Percentiles rank a stretch among this genome's conserved stretches.
phyloP scores from a whole-genome alignment of 2,797 vertebrate genomes.

The Catamblyrhynchus diadema region DNA sequence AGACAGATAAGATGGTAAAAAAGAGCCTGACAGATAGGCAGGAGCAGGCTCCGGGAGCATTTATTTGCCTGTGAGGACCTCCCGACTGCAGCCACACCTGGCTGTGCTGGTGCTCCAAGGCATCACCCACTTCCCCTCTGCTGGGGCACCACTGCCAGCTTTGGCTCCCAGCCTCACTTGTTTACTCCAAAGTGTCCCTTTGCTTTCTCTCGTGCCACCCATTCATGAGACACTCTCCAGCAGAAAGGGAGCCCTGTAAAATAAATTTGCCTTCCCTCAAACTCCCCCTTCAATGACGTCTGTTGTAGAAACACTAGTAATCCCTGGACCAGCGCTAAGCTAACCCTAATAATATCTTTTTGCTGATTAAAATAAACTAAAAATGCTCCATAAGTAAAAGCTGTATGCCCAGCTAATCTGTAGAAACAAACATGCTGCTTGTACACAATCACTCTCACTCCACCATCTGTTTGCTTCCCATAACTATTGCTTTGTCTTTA shows the following conservation, averaged over 20 bases:
- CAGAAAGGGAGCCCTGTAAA: neutral
- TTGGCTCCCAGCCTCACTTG: neutral
- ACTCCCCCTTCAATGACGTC: neutral
- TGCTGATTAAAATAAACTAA: neutral
- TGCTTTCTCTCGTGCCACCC: neutral
- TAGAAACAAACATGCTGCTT: neutral
- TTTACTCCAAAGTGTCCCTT: neutral
- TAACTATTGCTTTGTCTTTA: neutral
- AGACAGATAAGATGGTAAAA: constrained; percentile 22
- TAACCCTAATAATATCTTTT: neutral
- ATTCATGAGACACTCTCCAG: neutral
- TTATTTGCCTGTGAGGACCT: neutral
- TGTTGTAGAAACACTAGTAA: neutral
- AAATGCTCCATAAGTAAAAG: neutral
- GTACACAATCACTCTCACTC: neutral
- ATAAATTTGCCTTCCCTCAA: neutral
- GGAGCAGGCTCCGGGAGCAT: neutral
- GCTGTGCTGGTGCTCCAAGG: neutral
- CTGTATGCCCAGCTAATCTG: neutral
- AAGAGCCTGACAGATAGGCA: constrained; percentile 14
- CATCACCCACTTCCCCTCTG: neutral
- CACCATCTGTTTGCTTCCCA: neutral
- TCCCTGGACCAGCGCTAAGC: neutral
- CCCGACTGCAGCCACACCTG: rapidly evolving
- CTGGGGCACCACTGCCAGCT: rapidly evolving